These are phyloP conservation scores for Cyanoliseus patagonus DNA, from an alignment of 2,113 vertebrate species.

Conservation along the genomic window DNA sequence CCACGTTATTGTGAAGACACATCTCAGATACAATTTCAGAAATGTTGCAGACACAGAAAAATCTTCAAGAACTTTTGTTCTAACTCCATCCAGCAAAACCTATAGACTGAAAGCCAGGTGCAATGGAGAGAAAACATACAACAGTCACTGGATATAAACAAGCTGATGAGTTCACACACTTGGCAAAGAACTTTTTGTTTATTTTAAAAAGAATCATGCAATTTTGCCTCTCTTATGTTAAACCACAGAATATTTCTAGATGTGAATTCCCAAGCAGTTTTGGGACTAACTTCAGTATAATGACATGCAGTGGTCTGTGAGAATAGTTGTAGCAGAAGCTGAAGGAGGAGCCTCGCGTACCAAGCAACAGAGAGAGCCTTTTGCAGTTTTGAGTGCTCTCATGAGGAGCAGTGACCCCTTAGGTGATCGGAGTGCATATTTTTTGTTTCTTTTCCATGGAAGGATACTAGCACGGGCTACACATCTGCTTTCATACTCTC, in stretches of 20 bases:
- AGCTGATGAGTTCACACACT: neutral
- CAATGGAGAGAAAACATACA: neutral
- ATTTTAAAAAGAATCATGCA: neutral
- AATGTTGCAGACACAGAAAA: neutral
- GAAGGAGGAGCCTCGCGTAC: neutral
- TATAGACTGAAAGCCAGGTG: neutral
- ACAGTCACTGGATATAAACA: neutral
- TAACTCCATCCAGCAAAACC: neutral
- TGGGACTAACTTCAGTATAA: neutral
- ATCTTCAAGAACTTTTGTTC: neutral
- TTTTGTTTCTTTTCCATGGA: neutral
- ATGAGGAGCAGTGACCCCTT: neutral
- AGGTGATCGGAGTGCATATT: neutral
- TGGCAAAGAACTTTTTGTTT: neutral
- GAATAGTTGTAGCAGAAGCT: neutral
- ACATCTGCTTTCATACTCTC: neutral
- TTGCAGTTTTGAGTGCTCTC: neutral
- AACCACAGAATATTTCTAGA: neutral
- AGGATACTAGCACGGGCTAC: neutral
- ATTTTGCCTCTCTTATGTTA: neutral
- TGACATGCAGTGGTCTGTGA: neutral
- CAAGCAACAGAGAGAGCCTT: neutral
- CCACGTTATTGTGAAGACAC: neutral
- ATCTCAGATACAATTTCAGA: neutral
- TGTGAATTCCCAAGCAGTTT: rapidly evolving